Conservation (phyloP, 2,797 vertebrate genomes). For the Holocentrus rufus region DNA sequence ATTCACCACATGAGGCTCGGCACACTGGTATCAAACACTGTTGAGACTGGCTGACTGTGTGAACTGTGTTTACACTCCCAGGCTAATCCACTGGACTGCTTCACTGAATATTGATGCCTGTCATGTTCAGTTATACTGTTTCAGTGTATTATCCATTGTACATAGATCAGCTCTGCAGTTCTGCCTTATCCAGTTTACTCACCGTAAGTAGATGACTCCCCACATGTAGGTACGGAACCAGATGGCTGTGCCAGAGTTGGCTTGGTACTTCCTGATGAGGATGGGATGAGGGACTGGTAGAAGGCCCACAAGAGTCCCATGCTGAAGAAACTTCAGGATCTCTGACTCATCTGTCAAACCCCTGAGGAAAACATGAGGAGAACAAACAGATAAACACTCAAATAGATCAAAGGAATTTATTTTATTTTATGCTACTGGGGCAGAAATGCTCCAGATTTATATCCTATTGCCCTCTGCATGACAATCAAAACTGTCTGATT, state of each 20-base stretch:
- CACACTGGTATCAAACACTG: neutral
- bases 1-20: neutral
- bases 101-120: neutral
- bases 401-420: neutral
- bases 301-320: constrained; percentile 96
- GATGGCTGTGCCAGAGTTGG: constrained; percentile 92
- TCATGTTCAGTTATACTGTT: neutral
- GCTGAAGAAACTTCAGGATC: constrained; percentile 97
- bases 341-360: constrained; percentile 96
- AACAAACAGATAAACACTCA: neutral
- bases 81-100: neutral
- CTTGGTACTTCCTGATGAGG: constrained; percentile 98
- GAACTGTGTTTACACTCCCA: neutral
- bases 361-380: constrained; percentile 71
- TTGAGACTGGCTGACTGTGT: too few species aligned
- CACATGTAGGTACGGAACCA: constrained; percentile 99
- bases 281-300: constrained; percentile 97
- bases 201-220: constrained; percentile 98
- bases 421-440: too few species aligned
- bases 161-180: neutral
- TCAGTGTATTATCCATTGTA: neutral
- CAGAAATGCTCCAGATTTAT: neutral
- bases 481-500: neutral
- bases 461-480: neutral
- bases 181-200: constrained; percentile 35